Base-by-base conservation (phyloP, 2,888 invertebrate genomes). In the Agapostemon virescens region DNA sequence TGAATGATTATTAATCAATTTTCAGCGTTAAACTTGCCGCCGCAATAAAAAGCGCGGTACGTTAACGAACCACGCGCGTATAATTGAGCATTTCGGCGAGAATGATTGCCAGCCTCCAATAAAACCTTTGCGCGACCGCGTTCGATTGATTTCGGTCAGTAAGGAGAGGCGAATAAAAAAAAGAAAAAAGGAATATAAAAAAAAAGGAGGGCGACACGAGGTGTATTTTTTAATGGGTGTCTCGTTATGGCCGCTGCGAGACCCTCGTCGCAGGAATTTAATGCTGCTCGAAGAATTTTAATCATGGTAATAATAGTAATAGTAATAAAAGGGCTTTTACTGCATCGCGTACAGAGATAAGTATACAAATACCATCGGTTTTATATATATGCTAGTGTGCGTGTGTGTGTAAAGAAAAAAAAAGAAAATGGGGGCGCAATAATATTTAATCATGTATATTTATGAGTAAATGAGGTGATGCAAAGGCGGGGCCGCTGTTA, bases 1-100 rank as follows among this genome's bases (percentile, higher is more conserved):
- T 85, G 85, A 87, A 89, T 88, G 88, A 89, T 88, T 88, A 90
- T 89, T 86, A 90, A 90, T 88, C 90, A 87, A 89, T 89, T 90
- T 88, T 77, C 84, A 83, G 79, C 85, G 85, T 88, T 89, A 85
- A 88, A 86, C 86, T 84, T 81, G 80, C 76, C 83, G 77, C 79
- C 81, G 83, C 83, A 82, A 87, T 87, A 89, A 89, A 89, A 89
- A 88, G 85, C 84, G 81, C 67, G 82, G 83, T 82, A 79, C 87
- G 88, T 84, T 86, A 87, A 88, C 86, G 87, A 87, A 89, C 88
- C 86, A 79, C 82, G 86, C 85, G 84, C 82, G 84, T 85, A 87
- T 88, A 88, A 88, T 89, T 86, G 87, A 88, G 85, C 84, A 86
- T 88, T 88, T 89, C 81, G 84, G 77, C 83, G 82, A 86, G 83